Evolutionary conservation across 2,113 vertebrate species (phyloP), one percentile per base, ranked within the genome.

Genomic region (Morone chrysops): DNA sequence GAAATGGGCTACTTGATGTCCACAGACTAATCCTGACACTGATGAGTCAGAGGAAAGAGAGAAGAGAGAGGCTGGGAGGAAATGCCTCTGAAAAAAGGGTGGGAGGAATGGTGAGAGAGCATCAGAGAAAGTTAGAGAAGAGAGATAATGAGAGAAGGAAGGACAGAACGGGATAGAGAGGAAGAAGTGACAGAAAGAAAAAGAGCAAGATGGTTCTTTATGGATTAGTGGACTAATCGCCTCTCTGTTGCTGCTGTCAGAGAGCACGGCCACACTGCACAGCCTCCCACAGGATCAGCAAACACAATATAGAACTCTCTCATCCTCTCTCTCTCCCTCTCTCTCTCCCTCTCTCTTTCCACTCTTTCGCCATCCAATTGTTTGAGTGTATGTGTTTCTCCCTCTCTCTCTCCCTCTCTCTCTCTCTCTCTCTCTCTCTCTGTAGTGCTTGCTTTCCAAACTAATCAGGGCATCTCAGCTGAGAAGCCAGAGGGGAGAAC

Each of bases 141-240:
- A 8, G 20, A 40, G 47, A 51, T 31, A 70, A 75, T 36, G 51
- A 87, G 60, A 18, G 31, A 8, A 17, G 4, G 47, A 31, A 3
- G 17, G 62, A 54, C 6, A 54, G 71, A 62, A 60, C 3, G 43
- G n/a, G 45, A 59, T 2, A 51, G 10, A 36, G 51, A 62, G 74
- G 59, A 70, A 69, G 36, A 74, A 56, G 66, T 51, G 63, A 74
- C 60, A 86, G 43, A 81, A 69, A 25, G 45, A 68, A 20, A 57
- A 81, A 78, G 66, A 48, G 68, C 5, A 45, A 25, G 38, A 8
- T 8, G 47, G 59, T 57, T 70, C 56, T 78, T 80, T 81, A 54
- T 90, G 88, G 87, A 91, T 92, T 85, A 92, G 73, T 20, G 45
- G 68, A 78, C 87, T 90, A 80, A 90, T 88, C 82, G 43, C n/a